Evolutionary conservation across 2,113 vertebrate species (phyloP).

Genomic region (Crotalus helleri): DNA sequence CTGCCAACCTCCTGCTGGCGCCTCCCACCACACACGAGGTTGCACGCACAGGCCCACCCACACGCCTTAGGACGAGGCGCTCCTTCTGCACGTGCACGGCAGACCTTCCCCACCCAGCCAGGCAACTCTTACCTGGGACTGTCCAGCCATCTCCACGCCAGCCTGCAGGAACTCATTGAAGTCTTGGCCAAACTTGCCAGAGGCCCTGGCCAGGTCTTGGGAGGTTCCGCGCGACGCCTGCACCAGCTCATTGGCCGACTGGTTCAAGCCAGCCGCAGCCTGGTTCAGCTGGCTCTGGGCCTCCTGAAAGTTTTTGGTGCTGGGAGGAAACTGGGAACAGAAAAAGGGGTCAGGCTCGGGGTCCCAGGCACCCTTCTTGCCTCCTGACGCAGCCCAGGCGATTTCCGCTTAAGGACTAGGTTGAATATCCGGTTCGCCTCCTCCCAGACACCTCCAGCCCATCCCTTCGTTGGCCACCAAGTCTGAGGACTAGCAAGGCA

Average conservation of each 20-base stretch:
- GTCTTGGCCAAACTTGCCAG: conserved; percentile 92
- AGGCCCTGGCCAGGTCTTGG: conserved; percentile 87
- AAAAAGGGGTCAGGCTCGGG: fast-evolving
- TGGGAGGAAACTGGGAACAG: conserved; percentile 83
- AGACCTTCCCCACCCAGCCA: background rate
- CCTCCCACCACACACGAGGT: background rate
- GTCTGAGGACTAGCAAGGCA: too few species aligned
- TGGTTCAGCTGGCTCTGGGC: conserved; percentile 87
- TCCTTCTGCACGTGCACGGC: background rate
- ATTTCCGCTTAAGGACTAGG: background rate
- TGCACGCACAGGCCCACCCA: fast-evolving
- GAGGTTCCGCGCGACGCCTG: conserved; percentile 91
- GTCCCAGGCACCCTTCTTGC: background rate
- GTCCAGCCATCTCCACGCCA: conserved; percentile 95
- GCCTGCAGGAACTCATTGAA: conserved; percentile 93
- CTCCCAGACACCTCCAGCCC: background rate
- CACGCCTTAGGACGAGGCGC: background rate
- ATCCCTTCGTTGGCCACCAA: background rate
- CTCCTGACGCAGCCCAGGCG: background rate
- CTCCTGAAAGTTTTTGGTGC: conserved; percentile 93
- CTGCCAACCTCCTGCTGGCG: background rate
- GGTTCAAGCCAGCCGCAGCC: conserved; percentile 89
- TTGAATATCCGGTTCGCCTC: fast-evolving
- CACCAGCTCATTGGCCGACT: conserved; percentile 93
- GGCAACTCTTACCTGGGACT: conserved; percentile 80